These are phyloP conservation scores for Nymphicus hollandicus DNA, from an alignment of 2,113 vertebrate genomes.

Conservation along the genomic window DNA sequence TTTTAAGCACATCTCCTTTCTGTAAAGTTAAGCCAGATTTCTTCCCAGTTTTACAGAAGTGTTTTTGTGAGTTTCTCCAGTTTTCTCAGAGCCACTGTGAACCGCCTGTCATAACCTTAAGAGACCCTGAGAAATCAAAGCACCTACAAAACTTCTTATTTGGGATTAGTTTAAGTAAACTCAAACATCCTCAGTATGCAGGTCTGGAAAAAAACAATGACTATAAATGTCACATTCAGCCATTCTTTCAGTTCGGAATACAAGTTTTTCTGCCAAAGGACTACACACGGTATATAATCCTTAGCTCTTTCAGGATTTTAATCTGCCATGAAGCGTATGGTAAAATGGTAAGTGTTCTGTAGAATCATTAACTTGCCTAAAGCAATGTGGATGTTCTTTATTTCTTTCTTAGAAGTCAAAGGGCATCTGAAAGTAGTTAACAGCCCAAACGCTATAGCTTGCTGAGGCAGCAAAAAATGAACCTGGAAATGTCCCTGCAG, in stretches of 20 bases:
- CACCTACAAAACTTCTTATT: conserved; percentile 4
- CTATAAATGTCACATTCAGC: conserved; percentile 11
- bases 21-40: not conserved
- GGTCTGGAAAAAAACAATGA: conserved; percentile 45
- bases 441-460: conserved; percentile 46
- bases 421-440: conserved; percentile 70
- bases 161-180: conserved; percentile 24
- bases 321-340: conserved; percentile 54
- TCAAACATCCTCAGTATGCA: not conserved
- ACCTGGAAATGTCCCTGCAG: conserved; percentile 62
- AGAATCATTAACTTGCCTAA: conserved; percentile 50
- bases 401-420: conserved; percentile 63
- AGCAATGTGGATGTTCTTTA: conserved; percentile 61
- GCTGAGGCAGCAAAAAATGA: conserved; percentile 69
- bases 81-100: not conserved
- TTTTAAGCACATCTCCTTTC: not conserved
- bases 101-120: not conserved
- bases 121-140: conserved; percentile 14
- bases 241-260: conserved; percentile 19
- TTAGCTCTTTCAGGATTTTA: conserved; percentile 58
- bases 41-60: not conserved
- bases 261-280: conserved; percentile 28
- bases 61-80: not conserved
- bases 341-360: conserved; percentile 49
- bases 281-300: conserved; percentile 4